Evolutionary conservation across 2,888 invertebrate genomes (phyloP).

Genomic region (Gortyna flavago): DNA sequence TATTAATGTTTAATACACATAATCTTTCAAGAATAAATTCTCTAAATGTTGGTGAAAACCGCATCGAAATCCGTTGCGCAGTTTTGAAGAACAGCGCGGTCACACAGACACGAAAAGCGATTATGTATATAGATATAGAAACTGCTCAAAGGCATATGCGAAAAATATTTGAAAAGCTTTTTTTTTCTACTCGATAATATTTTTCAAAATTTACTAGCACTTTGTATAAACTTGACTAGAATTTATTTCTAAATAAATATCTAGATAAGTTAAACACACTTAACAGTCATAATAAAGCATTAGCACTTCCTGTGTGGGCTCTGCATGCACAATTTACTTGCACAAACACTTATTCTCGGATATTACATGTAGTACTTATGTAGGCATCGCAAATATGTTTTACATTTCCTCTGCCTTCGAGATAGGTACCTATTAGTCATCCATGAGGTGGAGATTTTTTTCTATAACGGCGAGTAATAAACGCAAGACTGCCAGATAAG

Average conservation of each 20-base stretch:
- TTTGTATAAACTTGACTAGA: background rate
- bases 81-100: too few relatives aligned
- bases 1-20: background rate
- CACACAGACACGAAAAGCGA: too few relatives aligned
- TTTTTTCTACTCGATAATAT: background rate
- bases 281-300: background rate
- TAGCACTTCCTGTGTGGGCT: slow-evolving; percentile 36
- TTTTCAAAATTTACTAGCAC: background rate
- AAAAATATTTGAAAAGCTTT: too few relatives aligned
- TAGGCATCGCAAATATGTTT: slow-evolving; percentile 34
- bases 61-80: too few relatives aligned
- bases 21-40: too few relatives aligned
- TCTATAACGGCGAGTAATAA: background rate
- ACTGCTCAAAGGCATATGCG: too few relatives aligned
- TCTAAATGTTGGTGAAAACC: too few relatives aligned
- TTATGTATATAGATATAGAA: too few relatives aligned
- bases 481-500: background rate
- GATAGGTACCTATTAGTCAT: slow-evolving; percentile 20
- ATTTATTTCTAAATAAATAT: background rate
- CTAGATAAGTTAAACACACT: background rate
- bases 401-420: slow-evolving; percentile 28
- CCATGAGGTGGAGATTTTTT: background rate
- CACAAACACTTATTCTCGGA: slow-evolving; percentile 23
- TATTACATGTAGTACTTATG: background rate
- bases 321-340: slow-evolving; percentile 42